A percentile compares a stretch with the other conserved stretches of the same genome.
phyloP scores from a whole-genome alignment of 2,888 invertebrate species.

The Eulithis prunata region DNA sequence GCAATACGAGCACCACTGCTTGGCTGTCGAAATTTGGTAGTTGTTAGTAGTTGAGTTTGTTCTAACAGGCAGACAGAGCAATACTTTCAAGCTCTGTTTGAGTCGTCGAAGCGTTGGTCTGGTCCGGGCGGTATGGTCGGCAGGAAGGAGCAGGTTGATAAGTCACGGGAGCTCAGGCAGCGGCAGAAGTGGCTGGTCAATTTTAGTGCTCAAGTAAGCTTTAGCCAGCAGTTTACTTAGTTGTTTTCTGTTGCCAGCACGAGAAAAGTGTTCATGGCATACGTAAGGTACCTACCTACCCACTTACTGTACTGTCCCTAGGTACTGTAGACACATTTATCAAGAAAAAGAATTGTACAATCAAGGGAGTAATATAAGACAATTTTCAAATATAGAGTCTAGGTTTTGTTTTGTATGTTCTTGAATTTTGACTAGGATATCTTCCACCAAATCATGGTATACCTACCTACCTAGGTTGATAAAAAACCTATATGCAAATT shows the following conservation, averaged over 20 bases:
- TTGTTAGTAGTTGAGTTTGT: not conserved
- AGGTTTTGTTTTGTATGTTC: no score
- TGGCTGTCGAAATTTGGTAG: not conserved
- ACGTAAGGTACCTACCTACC: no score
- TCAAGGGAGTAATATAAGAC: no score
- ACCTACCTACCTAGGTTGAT: no score
- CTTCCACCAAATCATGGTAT: no score
- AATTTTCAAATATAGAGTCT: no score
- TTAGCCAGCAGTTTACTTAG: not conserved
- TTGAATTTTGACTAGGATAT: no score
- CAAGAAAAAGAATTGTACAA: no score
- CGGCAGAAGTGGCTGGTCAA: constrained; percentile 79
- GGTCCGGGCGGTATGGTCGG: constrained; percentile 58
- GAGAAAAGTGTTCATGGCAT: no score
- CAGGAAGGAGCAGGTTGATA: constrained; percentile 63
- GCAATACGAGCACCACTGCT: not conserved
- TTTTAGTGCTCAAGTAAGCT: constrained; percentile 77
- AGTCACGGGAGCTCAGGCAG: constrained; percentile 60
- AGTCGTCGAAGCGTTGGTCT: constrained; percentile 57
- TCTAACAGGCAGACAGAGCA: constrained; percentile 82
- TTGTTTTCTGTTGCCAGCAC: no score
- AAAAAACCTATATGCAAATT: no score
- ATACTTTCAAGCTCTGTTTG: constrained; percentile 80
- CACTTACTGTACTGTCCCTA: not conserved
- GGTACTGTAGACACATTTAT: not conserved